These are phyloP conservation scores for Athalia cordata DNA, from an alignment of 2,888 invertebrate species.

Conservation along the genomic window DNA sequence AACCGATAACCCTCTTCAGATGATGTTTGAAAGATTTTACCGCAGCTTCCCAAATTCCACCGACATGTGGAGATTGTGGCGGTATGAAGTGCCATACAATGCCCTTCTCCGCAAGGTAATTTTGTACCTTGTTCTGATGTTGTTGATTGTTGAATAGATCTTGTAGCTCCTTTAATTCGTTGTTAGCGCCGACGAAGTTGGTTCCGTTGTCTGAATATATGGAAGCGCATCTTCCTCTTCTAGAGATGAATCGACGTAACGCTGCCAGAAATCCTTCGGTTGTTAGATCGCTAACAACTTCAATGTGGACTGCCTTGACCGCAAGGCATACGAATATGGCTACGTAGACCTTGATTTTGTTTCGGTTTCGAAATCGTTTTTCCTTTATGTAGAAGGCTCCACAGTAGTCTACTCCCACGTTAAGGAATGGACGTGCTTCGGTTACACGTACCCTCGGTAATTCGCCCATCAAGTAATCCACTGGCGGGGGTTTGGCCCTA, in stretches of 20 bases:
- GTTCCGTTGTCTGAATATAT: constrained; percentile 40
- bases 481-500: constrained; percentile 52
- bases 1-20: constrained; percentile 50
- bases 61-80: constrained; percentile 55
- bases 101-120: constrained; percentile 41
- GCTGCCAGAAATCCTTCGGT: constrained; percentile 51
- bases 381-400: constrained; percentile 54
- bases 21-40: constrained; percentile 58
- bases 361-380: constrained; percentile 52
- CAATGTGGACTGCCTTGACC: constrained; percentile 62
- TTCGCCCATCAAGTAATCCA: constrained; percentile 59
- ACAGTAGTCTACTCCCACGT: constrained; percentile 48
- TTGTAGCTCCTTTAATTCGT: constrained; percentile 39
- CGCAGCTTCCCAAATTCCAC: constrained; percentile 58
- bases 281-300: constrained; percentile 52
- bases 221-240: constrained; percentile 48
- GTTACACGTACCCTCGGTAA: constrained; percentile 62
- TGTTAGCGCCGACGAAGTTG: constrained; percentile 36
- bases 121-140: constrained; percentile 2
- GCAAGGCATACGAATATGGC: constrained; percentile 62
- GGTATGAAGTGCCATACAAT: constrained; percentile 58
- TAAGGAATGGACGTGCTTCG: constrained; percentile 58
- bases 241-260: constrained; percentile 49
- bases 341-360: constrained; percentile 58
- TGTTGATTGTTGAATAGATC: constrained; percentile 15